phyloP scores from a whole-genome alignment of 2,888 invertebrate genomes.

The Lasioglossum oenotherae region DNA sequence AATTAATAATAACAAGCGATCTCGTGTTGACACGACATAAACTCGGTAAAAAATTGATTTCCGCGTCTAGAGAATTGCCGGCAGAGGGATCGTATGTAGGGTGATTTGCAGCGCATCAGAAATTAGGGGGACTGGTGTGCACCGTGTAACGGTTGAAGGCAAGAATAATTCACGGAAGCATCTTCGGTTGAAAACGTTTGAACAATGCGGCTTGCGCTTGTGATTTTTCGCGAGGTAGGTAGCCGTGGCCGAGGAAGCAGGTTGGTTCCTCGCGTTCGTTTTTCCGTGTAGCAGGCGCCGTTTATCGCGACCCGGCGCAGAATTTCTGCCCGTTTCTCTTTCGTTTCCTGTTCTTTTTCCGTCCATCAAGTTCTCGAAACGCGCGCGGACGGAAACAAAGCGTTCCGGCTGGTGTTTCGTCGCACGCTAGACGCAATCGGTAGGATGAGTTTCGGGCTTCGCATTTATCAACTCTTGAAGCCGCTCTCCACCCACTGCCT shows the following conservation, averaged over 20 bases:
- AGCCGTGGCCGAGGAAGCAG: background rate
- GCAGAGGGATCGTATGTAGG: background rate
- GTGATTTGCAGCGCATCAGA: background rate
- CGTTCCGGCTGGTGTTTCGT: constrained; percentile 61
- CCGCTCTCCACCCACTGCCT: constrained; percentile 35
- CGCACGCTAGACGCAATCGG: constrained; percentile 71
- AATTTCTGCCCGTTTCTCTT: constrained; percentile 48
- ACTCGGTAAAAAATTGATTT: background rate
- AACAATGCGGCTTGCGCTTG: background rate
- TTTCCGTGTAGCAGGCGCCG: constrained; percentile 25
- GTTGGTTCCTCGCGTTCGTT: background rate
- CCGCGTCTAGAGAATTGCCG: background rate
- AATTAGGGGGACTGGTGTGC: background rate
- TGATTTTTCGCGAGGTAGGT: background rate
- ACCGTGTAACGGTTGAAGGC: background rate
- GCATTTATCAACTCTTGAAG: constrained; percentile 73
- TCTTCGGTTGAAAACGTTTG: background rate
- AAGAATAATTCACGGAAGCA: background rate
- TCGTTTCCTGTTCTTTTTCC: constrained; percentile 35
- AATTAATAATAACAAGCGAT: background rate
- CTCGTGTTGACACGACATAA: background rate
- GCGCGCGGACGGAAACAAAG: constrained; percentile 65
- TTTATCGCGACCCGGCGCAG: constrained; percentile 46
- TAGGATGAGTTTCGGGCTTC: constrained; percentile 69
- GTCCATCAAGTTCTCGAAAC: constrained; percentile 55